phyloP scores from a whole-genome alignment of 2,797 vertebrate genomes.

The Molossus alvarezi region DNA sequence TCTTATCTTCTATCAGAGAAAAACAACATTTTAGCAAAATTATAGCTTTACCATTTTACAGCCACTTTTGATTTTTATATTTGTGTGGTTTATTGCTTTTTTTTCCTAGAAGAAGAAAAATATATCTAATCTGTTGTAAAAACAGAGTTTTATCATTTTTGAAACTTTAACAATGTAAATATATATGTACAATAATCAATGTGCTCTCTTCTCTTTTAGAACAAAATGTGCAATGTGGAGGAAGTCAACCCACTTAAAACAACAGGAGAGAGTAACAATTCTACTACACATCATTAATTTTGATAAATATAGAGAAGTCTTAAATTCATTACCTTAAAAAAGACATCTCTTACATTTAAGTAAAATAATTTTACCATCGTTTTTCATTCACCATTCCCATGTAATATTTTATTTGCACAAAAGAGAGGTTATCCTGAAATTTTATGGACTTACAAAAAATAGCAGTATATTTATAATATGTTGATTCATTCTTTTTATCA shows the following conservation, averaged over 20 bases:
- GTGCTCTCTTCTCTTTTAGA: conserved; percentile 80
- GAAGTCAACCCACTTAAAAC: conserved; percentile 78
- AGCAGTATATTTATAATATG: neutral
- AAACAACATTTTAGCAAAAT: conserved; percentile 79
- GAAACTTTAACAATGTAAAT: conserved; percentile 80
- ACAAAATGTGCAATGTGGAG: conserved; percentile 78
- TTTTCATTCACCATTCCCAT: conserved; percentile 82
- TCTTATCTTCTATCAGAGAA: conserved; percentile 76
- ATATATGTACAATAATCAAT: conserved; percentile 83
- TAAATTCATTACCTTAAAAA: conserved; percentile 77
- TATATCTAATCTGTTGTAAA: conserved; percentile 81
- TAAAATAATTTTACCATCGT: conserved; percentile 84
- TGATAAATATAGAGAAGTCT: conserved; percentile 86
- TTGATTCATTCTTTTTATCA: conserved; percentile 16
- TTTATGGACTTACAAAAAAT: conserved; percentile 67
- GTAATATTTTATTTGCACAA: conserved; percentile 80
- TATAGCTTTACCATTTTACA: conserved; percentile 75
- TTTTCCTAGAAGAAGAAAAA: conserved; percentile 81
- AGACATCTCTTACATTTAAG: conserved; percentile 77
- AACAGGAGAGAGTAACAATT: conserved; percentile 81
- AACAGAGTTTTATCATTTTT: conserved; percentile 79
- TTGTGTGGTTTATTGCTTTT: conserved; percentile 85
- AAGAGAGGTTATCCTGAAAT: conserved; percentile 78
- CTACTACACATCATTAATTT: conserved; percentile 85
- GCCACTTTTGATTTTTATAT: conserved; percentile 85